Conservation (phyloP, 2,888 invertebrate genomes). For the Synergus itoensis region DNA sequence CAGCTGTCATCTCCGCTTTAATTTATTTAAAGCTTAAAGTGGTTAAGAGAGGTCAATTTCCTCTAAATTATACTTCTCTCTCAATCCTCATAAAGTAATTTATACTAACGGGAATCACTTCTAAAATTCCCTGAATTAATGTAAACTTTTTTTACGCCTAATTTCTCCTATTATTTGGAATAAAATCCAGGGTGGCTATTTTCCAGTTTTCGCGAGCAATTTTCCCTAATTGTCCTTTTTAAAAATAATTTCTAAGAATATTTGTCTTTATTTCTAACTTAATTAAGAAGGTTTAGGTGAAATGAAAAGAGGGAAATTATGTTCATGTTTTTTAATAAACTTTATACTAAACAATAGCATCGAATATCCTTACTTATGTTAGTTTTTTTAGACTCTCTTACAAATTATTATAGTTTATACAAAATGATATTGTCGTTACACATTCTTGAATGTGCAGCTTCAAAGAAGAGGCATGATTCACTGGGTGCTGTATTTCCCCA, state of each 20-base stretch:
- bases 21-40: not conserved
- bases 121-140: not conserved
- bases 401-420: slow-evolving; percentile 64
- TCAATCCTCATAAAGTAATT: not conserved
- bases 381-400: slow-evolving; percentile 76
- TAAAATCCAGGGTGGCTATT: too few relatives aligned
- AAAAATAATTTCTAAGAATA: too few relatives aligned
- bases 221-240: too few relatives aligned
- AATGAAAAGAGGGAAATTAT: slow-evolving; percentile 48
- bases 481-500: slow-evolving; percentile 60
- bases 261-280: too few relatives aligned
- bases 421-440: slow-evolving; percentile 68
- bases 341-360: slow-evolving; percentile 74
- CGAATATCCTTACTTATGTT: slow-evolving; percentile 71
- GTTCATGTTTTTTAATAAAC: slow-evolving; percentile 62
- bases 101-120: not conserved
- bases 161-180: too few relatives aligned
- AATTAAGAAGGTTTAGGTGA: not conserved
- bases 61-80: not conserved
- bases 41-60: slow-evolving; percentile 1
- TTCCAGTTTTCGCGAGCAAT: too few relatives aligned
- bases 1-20: not conserved
- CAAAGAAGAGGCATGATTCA: slow-evolving; percentile 65
- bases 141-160: not conserved
- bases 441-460: slow-evolving; percentile 62